Evolutionary conservation across 2,113 vertebrate genomes (phyloP).

Genomic region (Strix aluco): DNA sequence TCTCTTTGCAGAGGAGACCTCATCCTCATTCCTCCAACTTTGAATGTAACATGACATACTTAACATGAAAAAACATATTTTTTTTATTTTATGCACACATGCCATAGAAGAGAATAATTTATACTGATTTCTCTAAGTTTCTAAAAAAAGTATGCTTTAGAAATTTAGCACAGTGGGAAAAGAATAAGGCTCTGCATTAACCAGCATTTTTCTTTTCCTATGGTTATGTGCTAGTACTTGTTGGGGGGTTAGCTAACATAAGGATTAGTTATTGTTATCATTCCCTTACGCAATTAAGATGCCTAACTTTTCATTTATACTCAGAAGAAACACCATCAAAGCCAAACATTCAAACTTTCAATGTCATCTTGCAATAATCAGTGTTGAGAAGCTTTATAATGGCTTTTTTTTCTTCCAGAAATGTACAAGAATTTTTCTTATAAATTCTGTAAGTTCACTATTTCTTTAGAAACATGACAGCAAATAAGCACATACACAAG

Average conservation of each 20-base stretch:
- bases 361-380: not conserved
- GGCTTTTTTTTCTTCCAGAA: not conserved
- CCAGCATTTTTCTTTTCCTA: not conserved
- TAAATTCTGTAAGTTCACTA: not conserved
- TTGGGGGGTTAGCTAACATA: not conserved
- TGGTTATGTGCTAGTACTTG: not conserved
- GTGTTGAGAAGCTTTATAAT: not conserved
- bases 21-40: not conserved
- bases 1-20: not conserved
- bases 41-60: not conserved
- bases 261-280: not conserved
- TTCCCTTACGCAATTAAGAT: not conserved
- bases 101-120: not conserved
- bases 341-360: not conserved
- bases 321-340: not conserved
- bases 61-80: not conserved
- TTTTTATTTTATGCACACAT: not conserved
- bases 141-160: not conserved
- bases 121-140: not conserved
- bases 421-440: not conserved
- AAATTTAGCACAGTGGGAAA: not conserved
- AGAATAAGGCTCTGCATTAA: not conserved
- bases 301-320: not conserved
- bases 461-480: not conserved
- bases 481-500: not conserved